phyloP scores from a whole-genome alignment of 2,113 vertebrate genomes.

The Bolborhynchus lineola region DNA sequence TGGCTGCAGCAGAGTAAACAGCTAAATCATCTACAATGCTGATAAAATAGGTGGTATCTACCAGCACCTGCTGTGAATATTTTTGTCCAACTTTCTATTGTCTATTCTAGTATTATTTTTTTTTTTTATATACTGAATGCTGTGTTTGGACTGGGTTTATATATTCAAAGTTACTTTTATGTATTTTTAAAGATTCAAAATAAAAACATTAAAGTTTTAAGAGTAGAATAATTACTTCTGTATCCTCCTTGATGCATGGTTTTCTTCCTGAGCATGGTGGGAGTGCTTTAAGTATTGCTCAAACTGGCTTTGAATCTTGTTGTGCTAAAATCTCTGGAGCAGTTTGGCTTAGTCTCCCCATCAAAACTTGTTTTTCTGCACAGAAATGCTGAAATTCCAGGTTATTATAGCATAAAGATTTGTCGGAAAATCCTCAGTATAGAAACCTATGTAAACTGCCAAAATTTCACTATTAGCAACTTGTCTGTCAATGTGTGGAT shows the following conservation, averaged over 20 bases:
- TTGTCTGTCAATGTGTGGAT: background rate
- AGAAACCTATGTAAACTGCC: background rate
- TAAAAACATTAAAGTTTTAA: background rate
- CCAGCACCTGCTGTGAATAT: background rate
- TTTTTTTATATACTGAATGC: background rate
- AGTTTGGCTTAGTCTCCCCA: background rate
- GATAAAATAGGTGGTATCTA: background rate
- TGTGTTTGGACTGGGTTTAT: background rate
- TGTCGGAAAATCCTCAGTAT: background rate
- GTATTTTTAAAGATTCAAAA: background rate
- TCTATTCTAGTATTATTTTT: background rate
- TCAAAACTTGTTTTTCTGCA: background rate
- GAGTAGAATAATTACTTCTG: background rate
- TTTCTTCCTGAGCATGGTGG: background rate
- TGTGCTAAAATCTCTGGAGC: background rate
- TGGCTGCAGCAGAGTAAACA: background rate
- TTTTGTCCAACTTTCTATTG: background rate
- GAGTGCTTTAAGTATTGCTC: background rate
- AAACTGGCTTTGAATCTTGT: background rate
- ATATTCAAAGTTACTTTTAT: background rate
- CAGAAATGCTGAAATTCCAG: background rate
- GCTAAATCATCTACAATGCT: background rate
- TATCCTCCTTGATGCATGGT: background rate
- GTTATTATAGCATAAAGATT: background rate
- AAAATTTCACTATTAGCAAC: background rate